phyloP scores from a whole-genome alignment of 2,113 vertebrate species.

The Nyctereutes procyonoides region DNA sequence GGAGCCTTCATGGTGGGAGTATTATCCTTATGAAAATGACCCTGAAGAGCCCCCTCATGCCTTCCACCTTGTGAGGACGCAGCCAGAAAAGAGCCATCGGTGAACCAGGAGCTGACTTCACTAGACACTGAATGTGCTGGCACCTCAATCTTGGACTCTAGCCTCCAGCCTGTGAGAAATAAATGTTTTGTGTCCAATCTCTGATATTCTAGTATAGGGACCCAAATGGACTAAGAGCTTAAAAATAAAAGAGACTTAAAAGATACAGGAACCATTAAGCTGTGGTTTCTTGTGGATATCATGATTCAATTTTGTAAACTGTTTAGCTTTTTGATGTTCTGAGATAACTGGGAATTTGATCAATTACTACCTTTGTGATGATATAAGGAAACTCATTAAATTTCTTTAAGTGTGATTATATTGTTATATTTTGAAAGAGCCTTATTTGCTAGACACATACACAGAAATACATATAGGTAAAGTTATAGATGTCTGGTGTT shows the following conservation, averaged over 20 bases:
- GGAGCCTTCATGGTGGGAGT: not conserved
- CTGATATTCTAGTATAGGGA: not conserved
- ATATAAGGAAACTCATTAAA: not conserved
- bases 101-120: not conserved
- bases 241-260: not conserved
- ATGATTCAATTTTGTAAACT: not conserved
- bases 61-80: not conserved
- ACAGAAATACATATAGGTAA: not conserved
- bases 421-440: not conserved
- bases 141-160: not conserved
- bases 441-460: not conserved
- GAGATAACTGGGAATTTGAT: slow-evolving; percentile 42
- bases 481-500: not conserved
- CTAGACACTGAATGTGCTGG: not conserved
- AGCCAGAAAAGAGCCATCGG: no score
- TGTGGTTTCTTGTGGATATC: not conserved
- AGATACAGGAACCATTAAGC: not conserved
- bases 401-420: slow-evolving; percentile 1
- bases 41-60: not conserved
- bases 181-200: not conserved
- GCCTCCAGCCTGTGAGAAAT: not conserved
- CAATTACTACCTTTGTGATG: not conserved
- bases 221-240: not conserved
- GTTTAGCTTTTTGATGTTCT: slow-evolving; percentile 13
- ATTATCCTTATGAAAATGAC: not conserved